Conservation (phyloP, 1,140 invertebrate genomes). For the Plectrocnemia conspersa region DNA sequence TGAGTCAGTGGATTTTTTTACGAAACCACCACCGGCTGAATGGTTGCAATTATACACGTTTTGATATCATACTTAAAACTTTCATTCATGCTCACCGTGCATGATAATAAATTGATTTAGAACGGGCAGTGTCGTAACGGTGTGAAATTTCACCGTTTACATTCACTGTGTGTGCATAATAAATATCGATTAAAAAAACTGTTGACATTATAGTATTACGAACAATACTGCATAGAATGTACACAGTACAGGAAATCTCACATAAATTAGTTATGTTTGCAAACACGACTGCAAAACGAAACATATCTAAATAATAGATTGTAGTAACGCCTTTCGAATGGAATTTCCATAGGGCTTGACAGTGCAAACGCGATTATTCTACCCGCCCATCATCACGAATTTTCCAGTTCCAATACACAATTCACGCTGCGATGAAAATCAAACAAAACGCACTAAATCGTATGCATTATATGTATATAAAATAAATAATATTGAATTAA, state of each 20-base stretch:
- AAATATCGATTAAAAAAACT: no score
- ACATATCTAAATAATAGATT: conserved; percentile 19
- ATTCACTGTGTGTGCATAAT: not conserved
- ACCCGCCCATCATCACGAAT: conserved; percentile 14
- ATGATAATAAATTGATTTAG: conserved; percentile 19
- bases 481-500: not conserved
- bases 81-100: conserved; percentile 11
- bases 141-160: not conserved
- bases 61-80: conserved; percentile 24
- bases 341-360: conserved; percentile 1
- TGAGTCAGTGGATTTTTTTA: conserved; percentile 17
- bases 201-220: no score
- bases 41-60: conserved; percentile 23
- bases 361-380: not conserved
- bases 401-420: not conserved
- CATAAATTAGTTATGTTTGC: conserved; percentile 6
- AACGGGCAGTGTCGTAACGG: no score
- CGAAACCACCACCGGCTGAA: conserved; percentile 5
- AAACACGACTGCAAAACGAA: conserved; percentile 5
- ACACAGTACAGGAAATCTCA: conserved; percentile 14
- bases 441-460: not conserved
- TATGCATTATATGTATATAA: not conserved
- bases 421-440: not conserved
- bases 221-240: no score
- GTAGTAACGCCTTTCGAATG: conserved; percentile 8